Conservation (phyloP, 2,113 vertebrate species). For the Callipepla californica region DNA sequence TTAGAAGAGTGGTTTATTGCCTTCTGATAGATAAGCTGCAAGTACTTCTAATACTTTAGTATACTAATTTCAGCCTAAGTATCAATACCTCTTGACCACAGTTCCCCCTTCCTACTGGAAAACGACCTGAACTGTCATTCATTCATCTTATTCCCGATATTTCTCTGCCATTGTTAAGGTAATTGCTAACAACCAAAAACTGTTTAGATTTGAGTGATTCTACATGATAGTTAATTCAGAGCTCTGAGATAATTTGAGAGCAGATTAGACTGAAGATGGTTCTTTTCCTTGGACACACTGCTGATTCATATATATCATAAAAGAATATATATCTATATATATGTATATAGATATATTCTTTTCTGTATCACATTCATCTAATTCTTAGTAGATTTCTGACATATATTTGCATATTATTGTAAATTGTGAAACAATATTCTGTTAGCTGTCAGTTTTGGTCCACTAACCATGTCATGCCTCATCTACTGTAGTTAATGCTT, state of each 20-base stretch:
- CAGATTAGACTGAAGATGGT: rapidly evolving
- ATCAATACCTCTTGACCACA: rapidly evolving
- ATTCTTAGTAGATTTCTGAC: neutral
- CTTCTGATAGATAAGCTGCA: neutral
- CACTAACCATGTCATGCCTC: neutral
- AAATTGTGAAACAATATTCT: neutral
- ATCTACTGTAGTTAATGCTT: neutral
- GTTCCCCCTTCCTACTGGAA: neutral
- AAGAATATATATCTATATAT: too few relatives aligned
- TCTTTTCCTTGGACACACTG: neutral
- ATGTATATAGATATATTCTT: too few relatives aligned
- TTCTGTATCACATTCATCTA: neutral
- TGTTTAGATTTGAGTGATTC: neutral
- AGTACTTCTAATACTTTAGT: neutral
- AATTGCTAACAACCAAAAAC: neutral
- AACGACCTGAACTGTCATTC: neutral
- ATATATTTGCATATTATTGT: neutral
- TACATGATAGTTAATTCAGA: neutral
- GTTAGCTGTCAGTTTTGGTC: conserved; percentile 19
- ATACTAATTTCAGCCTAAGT: neutral
- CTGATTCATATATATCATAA: too few relatives aligned
- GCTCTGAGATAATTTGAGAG: neutral
- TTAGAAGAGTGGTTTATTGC: rapidly evolving
- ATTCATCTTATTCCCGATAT: neutral
- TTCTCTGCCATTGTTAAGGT: neutral